Percentiles rank a stretch among this genome's conserved stretches.
Evolutionary conservation across 92 coral and sea anemone species (phyloP).

Genomic region (Montipora capitata): DNA sequence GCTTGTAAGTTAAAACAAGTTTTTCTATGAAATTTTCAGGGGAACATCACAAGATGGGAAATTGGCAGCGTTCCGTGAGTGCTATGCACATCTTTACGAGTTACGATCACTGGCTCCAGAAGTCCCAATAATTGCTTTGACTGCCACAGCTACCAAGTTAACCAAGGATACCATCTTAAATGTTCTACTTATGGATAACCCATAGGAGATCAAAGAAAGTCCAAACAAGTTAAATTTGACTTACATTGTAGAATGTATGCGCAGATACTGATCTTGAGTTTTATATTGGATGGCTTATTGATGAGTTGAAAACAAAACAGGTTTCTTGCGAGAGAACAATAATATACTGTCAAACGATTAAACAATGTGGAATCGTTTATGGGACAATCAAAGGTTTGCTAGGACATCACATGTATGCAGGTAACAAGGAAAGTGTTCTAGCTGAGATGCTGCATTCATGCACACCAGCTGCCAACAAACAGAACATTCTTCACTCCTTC

Average conservation of each 20-base stretch:
- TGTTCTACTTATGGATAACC: slow-evolving; percentile 39
- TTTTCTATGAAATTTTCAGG: too few species aligned
- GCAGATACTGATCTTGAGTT: slow-evolving; percentile 5
- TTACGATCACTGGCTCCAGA: slow-evolving; percentile 29
- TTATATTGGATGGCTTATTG: slow-evolving; percentile 24
- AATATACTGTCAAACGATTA: slow-evolving; percentile 82
- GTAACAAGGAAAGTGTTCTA: slow-evolving; percentile 6
- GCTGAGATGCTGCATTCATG: slow-evolving; percentile 63
- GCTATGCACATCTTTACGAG: slow-evolving; percentile 51
- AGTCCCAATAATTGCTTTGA: too few species aligned
- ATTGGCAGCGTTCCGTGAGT: slow-evolving; percentile 64
- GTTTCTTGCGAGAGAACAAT: slow-evolving; percentile 36
- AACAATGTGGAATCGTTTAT: slow-evolving; percentile 75
- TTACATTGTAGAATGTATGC: slow-evolving; percentile 65
- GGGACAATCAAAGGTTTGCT: slow-evolving; percentile 73
- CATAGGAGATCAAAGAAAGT: slow-evolving; percentile 56
- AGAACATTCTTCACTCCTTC: slow-evolving; percentile 31
- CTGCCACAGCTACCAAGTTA: background rate
- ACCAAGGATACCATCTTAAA: slow-evolving; percentile 54
- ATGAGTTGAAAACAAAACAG: background rate
- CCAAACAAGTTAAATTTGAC: slow-evolving; percentile 68
- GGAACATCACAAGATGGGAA: background rate
- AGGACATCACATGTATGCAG: slow-evolving; percentile 41
- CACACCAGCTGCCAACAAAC: slow-evolving; percentile 62
- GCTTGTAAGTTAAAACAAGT: too few species aligned